Conservation (phyloP, 2,888 invertebrate genomes). For the Agonopterix heracliana region DNA sequence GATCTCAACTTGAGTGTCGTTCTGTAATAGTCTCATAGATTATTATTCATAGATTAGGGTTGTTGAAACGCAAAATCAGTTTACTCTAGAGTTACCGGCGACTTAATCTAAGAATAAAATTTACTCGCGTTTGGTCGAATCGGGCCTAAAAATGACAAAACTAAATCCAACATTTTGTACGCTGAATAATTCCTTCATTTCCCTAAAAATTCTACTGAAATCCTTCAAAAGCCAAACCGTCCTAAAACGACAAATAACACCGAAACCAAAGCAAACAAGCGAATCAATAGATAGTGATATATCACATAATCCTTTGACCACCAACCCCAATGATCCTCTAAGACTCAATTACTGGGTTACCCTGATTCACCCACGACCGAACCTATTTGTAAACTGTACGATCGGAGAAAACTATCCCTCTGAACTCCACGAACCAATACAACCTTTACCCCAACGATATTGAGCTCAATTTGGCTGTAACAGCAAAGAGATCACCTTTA, state of each 20-base stretch:
- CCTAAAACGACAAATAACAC: no score
- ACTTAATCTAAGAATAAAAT: no score
- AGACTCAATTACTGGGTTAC: constrained; percentile 74
- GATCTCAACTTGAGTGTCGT: no score
- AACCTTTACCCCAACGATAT: constrained; percentile 19
- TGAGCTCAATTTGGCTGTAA: constrained; percentile 14
- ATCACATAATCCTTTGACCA: constrained; percentile 68
- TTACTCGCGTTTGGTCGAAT: no score
- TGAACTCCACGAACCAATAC: constrained; percentile 19
- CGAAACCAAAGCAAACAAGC: constrained; percentile 24
- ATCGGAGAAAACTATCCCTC: constrained; percentile 60
- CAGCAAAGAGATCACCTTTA: constrained; percentile 45
- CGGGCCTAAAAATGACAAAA: no score
- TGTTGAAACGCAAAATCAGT: no score
- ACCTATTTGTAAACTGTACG: constrained; percentile 71
- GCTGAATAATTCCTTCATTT: no score
- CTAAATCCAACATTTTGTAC: no score
- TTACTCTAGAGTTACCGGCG: no score
- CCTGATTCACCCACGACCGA: constrained; percentile 72
- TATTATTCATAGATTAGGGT: no score
- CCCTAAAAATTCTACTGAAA: no score
- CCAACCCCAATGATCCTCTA: constrained; percentile 66
- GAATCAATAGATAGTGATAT: constrained; percentile 64
- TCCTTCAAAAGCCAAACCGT: background rate
- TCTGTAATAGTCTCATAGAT: no score